Evolutionary conservation across 2,888 invertebrate species (phyloP).

Genomic region (Scaptomyza caliginosa): DNA sequence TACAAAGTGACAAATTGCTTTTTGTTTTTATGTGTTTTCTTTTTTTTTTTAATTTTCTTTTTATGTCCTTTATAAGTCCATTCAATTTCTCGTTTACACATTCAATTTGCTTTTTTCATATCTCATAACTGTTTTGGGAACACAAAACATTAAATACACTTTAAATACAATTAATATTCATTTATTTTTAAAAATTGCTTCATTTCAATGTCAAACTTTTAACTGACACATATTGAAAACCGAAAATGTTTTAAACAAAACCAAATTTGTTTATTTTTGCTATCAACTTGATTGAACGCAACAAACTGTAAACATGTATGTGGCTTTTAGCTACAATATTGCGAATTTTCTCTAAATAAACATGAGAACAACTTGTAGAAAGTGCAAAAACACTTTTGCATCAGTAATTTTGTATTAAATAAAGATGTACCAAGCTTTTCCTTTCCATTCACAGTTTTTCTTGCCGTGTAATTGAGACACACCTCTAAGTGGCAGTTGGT

Average conservation of each 20-base stretch:
- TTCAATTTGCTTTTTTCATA: neutral
- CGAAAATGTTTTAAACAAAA: too few species aligned
- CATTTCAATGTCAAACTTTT: neutral
- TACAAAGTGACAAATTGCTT: conserved; percentile 7
- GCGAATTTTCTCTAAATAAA: conserved; percentile 4
- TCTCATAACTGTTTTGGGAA: neutral
- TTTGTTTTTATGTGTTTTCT: too few species aligned
- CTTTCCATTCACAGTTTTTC: neutral
- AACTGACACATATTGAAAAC: neutral
- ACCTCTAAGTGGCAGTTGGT: conserved; percentile 27
- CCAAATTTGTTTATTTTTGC: neutral
- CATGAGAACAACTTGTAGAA: conserved; percentile 24
- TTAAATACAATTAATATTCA: neutral
- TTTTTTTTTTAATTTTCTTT: neutral
- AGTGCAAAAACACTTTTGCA: conserved; percentile 30
- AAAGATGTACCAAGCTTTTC: neutral
- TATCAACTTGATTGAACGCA: neutral
- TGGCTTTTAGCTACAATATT: neutral
- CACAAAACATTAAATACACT: neutral
- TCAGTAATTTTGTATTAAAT: neutral
- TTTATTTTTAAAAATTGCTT: neutral
- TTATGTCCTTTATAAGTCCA: too few species aligned
- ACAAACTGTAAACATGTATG: neutral
- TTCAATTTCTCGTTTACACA: neutral
- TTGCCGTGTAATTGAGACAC: conserved; percentile 29